Percentiles rank a stretch among this genome's conserved stretches.
phyloP scores from a whole-genome alignment of 2,888 invertebrate genomes.

The Diplazon laetatorius region DNA sequence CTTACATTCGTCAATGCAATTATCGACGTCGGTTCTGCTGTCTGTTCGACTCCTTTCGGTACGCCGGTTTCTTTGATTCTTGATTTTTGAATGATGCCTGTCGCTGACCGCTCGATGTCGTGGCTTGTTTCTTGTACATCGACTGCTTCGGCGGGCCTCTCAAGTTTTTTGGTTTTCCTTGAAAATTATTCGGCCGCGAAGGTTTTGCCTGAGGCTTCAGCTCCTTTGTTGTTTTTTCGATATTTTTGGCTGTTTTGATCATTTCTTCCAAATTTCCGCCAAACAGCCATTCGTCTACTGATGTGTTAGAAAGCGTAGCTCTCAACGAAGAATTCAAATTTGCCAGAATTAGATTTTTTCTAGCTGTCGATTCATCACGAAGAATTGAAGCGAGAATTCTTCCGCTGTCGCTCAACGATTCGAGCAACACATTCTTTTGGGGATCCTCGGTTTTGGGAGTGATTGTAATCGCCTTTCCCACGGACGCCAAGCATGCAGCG shows the following conservation, averaged over 20 bases:
- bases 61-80: background rate
- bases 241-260: conserved; percentile 37
- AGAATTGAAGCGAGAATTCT: conserved; percentile 48
- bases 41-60: conserved; percentile 16
- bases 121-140: conserved; percentile 15
- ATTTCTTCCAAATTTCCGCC: conserved; percentile 45
- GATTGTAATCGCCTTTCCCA: conserved; percentile 42
- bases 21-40: conserved; percentile 14
- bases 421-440: conserved; percentile 41
- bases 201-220: conserved; percentile 35
- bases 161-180: conserved; percentile 57
- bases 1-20: background rate
- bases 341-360: conserved; percentile 43
- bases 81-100: conserved; percentile 8
- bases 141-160: conserved; percentile 26
- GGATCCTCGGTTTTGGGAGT: conserved; percentile 29
- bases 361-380: conserved; percentile 33
- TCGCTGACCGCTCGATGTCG: conserved; percentile 28
- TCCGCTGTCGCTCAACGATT: conserved; percentile 40
- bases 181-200: conserved; percentile 1
- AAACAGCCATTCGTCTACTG: conserved; percentile 49
- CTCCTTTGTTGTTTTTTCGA: conserved; percentile 49
- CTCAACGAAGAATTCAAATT: conserved; percentile 49
- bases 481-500: too few relatives aligned
- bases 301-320: conserved; percentile 28